phyloP scores from a whole-genome alignment of 2,797 vertebrate species.

The Zenarchopterus dispar region DNA sequence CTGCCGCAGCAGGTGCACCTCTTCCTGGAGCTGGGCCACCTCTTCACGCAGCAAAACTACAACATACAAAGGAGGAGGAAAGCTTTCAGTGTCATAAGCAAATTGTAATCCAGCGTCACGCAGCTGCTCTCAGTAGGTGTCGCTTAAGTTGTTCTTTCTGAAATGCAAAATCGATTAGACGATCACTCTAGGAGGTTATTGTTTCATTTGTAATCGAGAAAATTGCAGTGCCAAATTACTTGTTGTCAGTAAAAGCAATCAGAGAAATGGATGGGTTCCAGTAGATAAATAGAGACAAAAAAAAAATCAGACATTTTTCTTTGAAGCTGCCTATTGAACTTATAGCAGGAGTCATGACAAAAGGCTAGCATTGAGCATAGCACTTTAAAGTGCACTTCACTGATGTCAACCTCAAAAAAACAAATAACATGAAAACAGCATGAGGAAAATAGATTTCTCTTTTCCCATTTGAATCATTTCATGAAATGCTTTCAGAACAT shows the following conservation, averaged over 20 bases:
- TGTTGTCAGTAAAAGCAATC: constrained; percentile 35
- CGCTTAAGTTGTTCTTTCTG: constrained; percentile 8
- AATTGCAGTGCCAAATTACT: constrained; percentile 35
- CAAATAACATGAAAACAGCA: constrained; percentile 38
- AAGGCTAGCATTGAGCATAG: constrained; percentile 25
- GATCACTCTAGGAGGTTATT: constrained; percentile 25
- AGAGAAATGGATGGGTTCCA: constrained; percentile 11
- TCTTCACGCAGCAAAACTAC: constrained; percentile 93
- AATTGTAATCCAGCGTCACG: constrained; percentile 8
- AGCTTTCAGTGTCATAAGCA: constrained; percentile 12
- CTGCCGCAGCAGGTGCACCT: constrained; percentile 93
- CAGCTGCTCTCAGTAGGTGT: constrained; percentile 7
- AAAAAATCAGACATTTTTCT: constrained; percentile 29
- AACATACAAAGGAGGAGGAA: constrained; percentile 9
- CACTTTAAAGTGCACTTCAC: constrained; percentile 23
- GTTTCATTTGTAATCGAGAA: constrained; percentile 44
- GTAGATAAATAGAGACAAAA: constrained; percentile 29
- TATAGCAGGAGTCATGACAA: constrained; percentile 15
- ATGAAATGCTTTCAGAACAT: constrained; percentile 32
- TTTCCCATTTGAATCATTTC: constrained; percentile 1
- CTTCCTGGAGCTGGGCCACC: constrained; percentile 95
- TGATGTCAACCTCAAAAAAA: constrained; percentile 21
- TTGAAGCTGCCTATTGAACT: constrained; percentile 34
- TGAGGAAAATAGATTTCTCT: constrained; percentile 25
- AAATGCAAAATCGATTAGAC: constrained; percentile 43